These are phyloP conservation scores for Napeogenes inachia DNA, from an alignment of 2,888 invertebrate species.

Conservation along the genomic window DNA sequence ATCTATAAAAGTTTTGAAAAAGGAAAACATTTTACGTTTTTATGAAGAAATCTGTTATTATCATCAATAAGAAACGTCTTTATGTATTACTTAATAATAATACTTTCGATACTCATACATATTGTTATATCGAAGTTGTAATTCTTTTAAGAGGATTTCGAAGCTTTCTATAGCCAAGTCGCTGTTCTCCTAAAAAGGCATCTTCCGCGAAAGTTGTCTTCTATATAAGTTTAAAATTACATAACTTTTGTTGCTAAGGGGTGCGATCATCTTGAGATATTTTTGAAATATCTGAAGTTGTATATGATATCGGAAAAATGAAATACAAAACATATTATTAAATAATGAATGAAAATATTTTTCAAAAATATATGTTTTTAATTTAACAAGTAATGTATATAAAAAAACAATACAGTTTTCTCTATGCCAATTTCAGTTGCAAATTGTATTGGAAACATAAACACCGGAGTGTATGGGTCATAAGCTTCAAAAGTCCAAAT, in stretches of 20 bases:
- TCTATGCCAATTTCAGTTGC: neutral
- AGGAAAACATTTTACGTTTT: too few relatives aligned
- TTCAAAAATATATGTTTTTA: too few relatives aligned
- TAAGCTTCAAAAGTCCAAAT: neutral
- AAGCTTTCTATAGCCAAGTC: slow-evolving; percentile 20
- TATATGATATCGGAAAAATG: too few relatives aligned
- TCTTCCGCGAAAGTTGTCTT: slow-evolving; percentile 22
- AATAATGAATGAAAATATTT: too few relatives aligned
- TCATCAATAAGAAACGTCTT: too few relatives aligned
- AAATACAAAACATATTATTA: too few relatives aligned
- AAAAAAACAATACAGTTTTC: too few relatives aligned
- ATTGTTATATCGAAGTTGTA: neutral
- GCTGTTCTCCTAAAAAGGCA: slow-evolving; percentile 17
- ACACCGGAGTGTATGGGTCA: neutral
- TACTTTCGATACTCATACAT: neutral
- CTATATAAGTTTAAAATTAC: slow-evolving; percentile 13
- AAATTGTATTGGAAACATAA: neutral
- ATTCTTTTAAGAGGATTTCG: slow-evolving; percentile 6
- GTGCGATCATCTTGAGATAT: neutral
- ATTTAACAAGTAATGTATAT: too few relatives aligned
- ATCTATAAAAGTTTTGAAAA: too few relatives aligned
- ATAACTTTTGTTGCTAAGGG: slow-evolving; percentile 10
- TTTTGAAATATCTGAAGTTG: too few relatives aligned
- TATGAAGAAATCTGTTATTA: too few relatives aligned
- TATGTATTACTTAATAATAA: neutral